Evolutionary conservation across 2,888 invertebrate species (phyloP), one percentile per base, ranked within the genome.

Genomic region (Drosophila atroscutellata): DNA sequence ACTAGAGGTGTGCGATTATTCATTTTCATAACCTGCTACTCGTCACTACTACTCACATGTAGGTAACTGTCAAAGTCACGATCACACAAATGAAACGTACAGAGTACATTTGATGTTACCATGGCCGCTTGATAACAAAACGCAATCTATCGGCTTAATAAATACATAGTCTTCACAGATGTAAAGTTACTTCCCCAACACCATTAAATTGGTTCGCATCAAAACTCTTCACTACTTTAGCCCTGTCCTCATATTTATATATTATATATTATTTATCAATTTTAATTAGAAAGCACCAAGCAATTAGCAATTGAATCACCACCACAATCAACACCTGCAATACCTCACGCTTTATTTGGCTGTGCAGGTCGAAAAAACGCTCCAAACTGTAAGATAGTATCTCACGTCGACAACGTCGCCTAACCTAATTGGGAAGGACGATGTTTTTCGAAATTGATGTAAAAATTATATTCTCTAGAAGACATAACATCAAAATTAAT

Each of bases 1-100:
- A 63, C 71, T 74, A 77, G 77, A 51, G 77, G 74, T 74, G 77
- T 34, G 59, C 57, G 30, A 77, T 51, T 28, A 11, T 30, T 3
- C 6, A 30, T 45, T 36, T 52, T 57, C 39, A 36, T 34, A 65
- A 64, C 13, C 18, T 37, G 49, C 26, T 67, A 64, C 68, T 45
- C 51, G 57, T 64, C 49, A 55, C 63, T 47, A 11, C 30, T 30
- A 56, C 5, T 30, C 20, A 56, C 28, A 30, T 20, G 3, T 3
- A 30, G 15, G 30, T 28, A 42, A 56, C 56, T 56, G 20, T 30
- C 20, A 56, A 42, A 30, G 30, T 56, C 30, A 42, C 56, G 20
- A 15, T 20, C n/a, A 5, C 8, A 15, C 20, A 42, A 9, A 39
- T 30, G 1, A 7, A 54, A n/a, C 3, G 3, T 7, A 13, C 26